phyloP scores from a whole-genome alignment of 2,888 invertebrate genomes.

The Scaptomyza polygonia region DNA sequence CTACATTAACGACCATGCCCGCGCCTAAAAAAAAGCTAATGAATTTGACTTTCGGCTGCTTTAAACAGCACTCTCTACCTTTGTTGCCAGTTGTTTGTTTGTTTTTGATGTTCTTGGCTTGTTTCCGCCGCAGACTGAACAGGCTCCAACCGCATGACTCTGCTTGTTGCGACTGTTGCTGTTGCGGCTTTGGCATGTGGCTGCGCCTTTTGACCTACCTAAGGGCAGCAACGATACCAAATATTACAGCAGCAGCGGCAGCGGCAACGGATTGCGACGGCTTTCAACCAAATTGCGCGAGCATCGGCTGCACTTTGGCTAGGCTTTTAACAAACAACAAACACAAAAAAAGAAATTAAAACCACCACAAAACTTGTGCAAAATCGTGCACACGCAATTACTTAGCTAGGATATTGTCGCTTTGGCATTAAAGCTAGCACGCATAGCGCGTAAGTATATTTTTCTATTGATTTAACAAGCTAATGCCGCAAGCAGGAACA shows the following conservation, averaged over 20 bases:
- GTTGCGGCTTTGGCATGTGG: conserved; percentile 54
- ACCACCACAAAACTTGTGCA: conserved; percentile 37
- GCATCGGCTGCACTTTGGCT: conserved; percentile 50
- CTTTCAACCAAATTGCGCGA: conserved; percentile 77
- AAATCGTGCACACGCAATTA: conserved; percentile 74
- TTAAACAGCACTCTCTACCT: conserved; percentile 3
- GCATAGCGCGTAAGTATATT: conserved; percentile 40
- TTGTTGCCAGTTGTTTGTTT: conserved; percentile 23
- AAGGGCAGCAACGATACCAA: conserved; percentile 39
- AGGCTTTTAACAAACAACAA: too few relatives aligned
- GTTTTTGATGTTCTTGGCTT: conserved; percentile 28
- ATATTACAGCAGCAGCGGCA: conserved; percentile 35
- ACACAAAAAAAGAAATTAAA: not conserved
- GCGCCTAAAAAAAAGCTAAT: conserved; percentile 36
- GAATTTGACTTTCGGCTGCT: conserved; percentile 61
- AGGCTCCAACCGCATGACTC: conserved; percentile 53
- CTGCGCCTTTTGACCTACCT: conserved; percentile 75
- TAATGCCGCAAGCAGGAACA: conserved; percentile 15
- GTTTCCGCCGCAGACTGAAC: conserved; percentile 45
- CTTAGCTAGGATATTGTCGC: conserved; percentile 56
- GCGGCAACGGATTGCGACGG: conserved; percentile 34
- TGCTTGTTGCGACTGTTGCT: conserved; percentile 47
- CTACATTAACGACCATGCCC: conserved; percentile 20
- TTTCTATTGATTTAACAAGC: conserved; percentile 74
- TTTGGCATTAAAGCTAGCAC: conserved; percentile 28